These are phyloP conservation scores for Orthonychiurus folsomi DNA, from an alignment of 2,888 invertebrate species.

Conservation along the genomic window DNA sequence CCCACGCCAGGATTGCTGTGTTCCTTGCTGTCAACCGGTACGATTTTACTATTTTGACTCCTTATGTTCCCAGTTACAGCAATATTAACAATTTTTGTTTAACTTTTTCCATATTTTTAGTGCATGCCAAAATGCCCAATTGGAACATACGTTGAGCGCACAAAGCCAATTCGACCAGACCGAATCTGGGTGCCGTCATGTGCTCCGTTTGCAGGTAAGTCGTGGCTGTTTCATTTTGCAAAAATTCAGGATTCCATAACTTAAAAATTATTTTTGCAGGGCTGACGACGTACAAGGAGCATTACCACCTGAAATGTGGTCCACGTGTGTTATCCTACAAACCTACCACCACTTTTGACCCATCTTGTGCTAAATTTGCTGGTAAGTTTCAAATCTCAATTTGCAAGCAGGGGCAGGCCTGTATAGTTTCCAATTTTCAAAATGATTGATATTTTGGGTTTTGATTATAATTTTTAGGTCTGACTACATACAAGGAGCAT, in stretches of 20 bases:
- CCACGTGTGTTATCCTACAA: constrained; percentile 7
- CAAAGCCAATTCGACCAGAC: constrained; percentile 9
- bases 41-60: background rate
- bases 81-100: background rate
- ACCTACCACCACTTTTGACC: constrained; percentile 7
- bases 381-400: too few species aligned
- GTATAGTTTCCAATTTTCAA: too few species aligned
- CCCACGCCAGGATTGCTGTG: constrained; percentile 6
- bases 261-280: background rate
- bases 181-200: background rate
- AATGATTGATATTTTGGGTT: too few species aligned
- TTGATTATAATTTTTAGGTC: too few species aligned
- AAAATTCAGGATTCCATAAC: background rate
- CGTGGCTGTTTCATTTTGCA: too few species aligned
- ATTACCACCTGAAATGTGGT: constrained; percentile 10
- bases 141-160: constrained; percentile 9
- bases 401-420: too few species aligned
- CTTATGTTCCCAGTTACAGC: background rate
- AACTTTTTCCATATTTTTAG: background rate
- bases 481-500: background rate
- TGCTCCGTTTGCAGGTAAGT: background rate
- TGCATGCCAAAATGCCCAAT: constrained; percentile 7
- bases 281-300: constrained; percentile 9
- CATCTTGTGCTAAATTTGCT: constrained; percentile 23
- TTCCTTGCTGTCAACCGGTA: background rate